Percentiles rank a stretch among this genome's conserved stretches.
phyloP scores from a whole-genome alignment of 2,888 invertebrate species.

The Eumacrocentrus americanus region DNA sequence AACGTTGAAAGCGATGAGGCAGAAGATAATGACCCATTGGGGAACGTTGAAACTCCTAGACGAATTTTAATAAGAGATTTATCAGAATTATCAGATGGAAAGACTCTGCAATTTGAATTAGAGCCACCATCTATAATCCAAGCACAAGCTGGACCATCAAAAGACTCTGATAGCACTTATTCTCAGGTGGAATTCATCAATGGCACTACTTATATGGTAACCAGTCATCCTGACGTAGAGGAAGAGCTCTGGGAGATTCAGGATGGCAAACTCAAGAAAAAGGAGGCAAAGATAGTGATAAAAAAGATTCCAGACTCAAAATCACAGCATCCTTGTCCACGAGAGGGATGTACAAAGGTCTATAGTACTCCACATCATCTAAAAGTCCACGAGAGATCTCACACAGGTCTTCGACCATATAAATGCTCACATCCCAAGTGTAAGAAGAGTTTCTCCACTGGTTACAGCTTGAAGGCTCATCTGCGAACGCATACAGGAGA shows the following conservation, averaged over 20 bases:
- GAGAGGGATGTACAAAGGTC: conserved; percentile 63
- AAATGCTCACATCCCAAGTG: conserved; percentile 62
- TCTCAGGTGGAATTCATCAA: conserved; percentile 51
- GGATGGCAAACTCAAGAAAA: conserved; percentile 45
- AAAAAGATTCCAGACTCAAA: conserved; percentile 52
- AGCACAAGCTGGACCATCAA: conserved; percentile 36
- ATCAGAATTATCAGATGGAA: conserved; percentile 50
- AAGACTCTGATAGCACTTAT: conserved; percentile 46
- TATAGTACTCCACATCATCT: conserved; percentile 64
- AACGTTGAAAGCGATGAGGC: conserved; percentile 18
- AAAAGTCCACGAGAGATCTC: conserved; percentile 64
- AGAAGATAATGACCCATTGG: conserved; percentile 34
- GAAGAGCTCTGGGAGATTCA: conserved; percentile 52
- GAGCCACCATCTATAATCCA: conserved; percentile 46
- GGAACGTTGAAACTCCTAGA: conserved; percentile 49
- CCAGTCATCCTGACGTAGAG: conserved; percentile 45
- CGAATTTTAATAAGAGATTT: conserved; percentile 53
- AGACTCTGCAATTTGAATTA: conserved; percentile 49
- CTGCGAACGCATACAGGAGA: conserved; percentile 68
- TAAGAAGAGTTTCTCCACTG: conserved; percentile 64
- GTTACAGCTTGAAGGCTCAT: conserved; percentile 67
- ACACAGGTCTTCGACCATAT: conserved; percentile 64
- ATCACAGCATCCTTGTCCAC: conserved; percentile 58
- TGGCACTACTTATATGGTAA: conserved; percentile 52
- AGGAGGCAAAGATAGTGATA: conserved; percentile 44